Evolutionary conservation across 1,140 invertebrate genomes (phyloP), one percentile per base, ranked within the genome.

Genomic region (Schlechtendalia chinensis): DNA sequence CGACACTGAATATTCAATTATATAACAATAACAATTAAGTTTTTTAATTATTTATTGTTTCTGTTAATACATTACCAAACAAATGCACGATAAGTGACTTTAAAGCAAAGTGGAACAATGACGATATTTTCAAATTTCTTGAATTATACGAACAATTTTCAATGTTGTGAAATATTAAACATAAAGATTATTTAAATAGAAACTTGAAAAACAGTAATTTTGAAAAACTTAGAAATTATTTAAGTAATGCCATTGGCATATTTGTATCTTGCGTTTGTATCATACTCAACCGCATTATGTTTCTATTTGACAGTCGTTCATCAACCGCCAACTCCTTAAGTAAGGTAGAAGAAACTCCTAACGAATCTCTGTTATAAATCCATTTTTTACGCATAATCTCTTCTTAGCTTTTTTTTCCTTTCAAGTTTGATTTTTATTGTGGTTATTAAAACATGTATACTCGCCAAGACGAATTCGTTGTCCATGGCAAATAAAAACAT

Each of bases 241-340:
- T 63, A 63, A 63, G 59, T 63, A 81, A n/a, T 56, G 50, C 80
- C 32, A 45, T 27, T 54, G 65, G 24, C 67, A 81, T 81, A 47
- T 39, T 59, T 58, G 67, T 81, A 74, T 81, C 65, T 54, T 74
- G 58, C 27, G 72, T 81, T 69, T 81, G 45, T 29, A 81, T 74
- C 17, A 50, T 65, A 74, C 29, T 59, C 85, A 86, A 24, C 75
- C 84, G 85, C 17, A 82, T 75, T 77, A 87, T 81, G 81, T 88
- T 86, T 81, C 86, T 88, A 54, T 53, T 56, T 53, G 22, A 74
- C 24, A 53, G 45, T 54, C 24, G 71, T 56, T 74, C 71, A 53
- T 74, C 71, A 0, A 54, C 22, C 10, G 71, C 71, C 22, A 74
- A 54, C 50, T 74, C 71, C 50, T 29, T 29, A 29, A 74, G 50